Evolutionary conservation across 1,140 invertebrate genomes (phyloP).

Genomic region (Nomia melanderi): DNA sequence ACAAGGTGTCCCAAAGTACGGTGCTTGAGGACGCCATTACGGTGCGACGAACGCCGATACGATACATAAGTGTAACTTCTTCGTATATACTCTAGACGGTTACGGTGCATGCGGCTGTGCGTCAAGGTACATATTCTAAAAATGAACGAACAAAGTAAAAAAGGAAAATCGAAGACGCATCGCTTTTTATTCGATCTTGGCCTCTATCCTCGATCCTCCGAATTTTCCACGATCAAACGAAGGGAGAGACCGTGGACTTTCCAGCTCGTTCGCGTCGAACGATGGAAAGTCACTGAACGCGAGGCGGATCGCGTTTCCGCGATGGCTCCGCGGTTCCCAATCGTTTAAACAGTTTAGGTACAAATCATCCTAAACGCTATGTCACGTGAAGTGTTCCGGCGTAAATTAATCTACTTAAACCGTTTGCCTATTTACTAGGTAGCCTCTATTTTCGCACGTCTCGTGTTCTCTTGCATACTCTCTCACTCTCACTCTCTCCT

Average conservation of each 20-base stretch:
- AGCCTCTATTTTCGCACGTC: constrained; percentile 72
- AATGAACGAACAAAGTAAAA: constrained; percentile 27
- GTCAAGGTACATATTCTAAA: constrained; percentile 50
- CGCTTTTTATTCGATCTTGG: constrained; percentile 10
- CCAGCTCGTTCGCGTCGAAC: constrained; percentile 57
- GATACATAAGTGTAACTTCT: constrained; percentile 1
- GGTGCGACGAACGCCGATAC: constrained; percentile 24
- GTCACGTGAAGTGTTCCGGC: constrained; percentile 55
- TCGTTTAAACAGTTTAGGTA: constrained; percentile 9
- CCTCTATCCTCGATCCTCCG: background rate
- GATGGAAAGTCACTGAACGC: constrained; percentile 49
- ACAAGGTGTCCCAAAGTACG: constrained; percentile 50
- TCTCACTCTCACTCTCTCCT: constrained; percentile 15
- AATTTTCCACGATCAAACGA: background rate
- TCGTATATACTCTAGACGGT: constrained; percentile 17
- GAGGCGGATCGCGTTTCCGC: background rate
- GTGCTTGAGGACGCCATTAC: constrained; percentile 47
- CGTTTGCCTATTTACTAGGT: constrained; percentile 69
- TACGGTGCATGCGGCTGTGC: constrained; percentile 52
- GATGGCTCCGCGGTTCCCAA: background rate
- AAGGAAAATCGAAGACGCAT: background rate
- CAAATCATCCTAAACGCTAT: constrained; percentile 62
- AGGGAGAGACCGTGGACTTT: constrained; percentile 29
- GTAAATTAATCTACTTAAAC: constrained; percentile 61
- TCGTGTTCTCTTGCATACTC: constrained; percentile 24